A percentile compares a stretch with the other conserved stretches of the same genome.
phyloP scores from a whole-genome alignment of 2,888 invertebrate genomes.

The Papilio gigon region DNA sequence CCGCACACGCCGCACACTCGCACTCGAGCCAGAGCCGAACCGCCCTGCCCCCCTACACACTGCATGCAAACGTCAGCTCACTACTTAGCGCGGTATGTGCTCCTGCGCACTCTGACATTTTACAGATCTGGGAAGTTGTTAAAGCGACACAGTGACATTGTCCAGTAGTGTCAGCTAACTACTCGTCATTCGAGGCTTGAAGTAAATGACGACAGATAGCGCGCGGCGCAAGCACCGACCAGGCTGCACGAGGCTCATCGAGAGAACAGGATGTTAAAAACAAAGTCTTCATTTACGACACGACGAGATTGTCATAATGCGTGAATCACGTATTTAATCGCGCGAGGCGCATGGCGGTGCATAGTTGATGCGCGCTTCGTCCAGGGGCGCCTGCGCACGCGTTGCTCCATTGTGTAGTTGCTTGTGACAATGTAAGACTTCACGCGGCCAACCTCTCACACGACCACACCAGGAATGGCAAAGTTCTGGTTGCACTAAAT shows the following conservation, averaged over 20 bases:
- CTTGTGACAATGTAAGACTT: background rate
- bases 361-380: background rate
- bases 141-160: background rate
- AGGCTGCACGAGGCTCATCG: background rate
- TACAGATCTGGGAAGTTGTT: background rate
- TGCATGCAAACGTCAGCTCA: too few relatives aligned
- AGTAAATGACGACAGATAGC: background rate
- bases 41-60: too few relatives aligned
- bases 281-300: background rate
- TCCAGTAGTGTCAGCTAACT: background rate
- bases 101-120: too few relatives aligned
- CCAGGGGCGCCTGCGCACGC: background rate
- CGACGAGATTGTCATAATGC: background rate
- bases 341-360: background rate
- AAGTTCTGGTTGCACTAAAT: background rate
- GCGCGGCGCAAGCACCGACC: background rate
- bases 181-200: background rate
- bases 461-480: background rate
- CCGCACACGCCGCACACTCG: too few relatives aligned
- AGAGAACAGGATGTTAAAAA: background rate
- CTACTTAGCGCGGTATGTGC: too few relatives aligned
- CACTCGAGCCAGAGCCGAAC: too few relatives aligned
- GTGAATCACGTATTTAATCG: conserved; percentile 8
- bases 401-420: background rate
- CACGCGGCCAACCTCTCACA: background rate